These are phyloP conservation scores for Heteromurus nitidus DNA, from an alignment of 2,888 invertebrate species.

Conservation along the genomic window DNA sequence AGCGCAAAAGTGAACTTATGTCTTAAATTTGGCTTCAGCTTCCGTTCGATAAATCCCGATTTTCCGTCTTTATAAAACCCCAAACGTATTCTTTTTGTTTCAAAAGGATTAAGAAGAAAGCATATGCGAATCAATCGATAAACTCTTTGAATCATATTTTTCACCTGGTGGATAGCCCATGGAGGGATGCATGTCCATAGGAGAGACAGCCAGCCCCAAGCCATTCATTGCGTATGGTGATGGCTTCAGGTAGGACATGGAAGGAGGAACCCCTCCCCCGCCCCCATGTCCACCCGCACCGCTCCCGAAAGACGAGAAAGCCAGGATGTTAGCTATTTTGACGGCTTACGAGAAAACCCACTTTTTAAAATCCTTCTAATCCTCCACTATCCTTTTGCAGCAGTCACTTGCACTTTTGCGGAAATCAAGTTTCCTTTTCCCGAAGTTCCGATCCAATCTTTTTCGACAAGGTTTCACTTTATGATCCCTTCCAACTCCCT, in stretches of 20 bases:
- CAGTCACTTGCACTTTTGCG: constrained; percentile 44
- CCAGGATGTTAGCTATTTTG: constrained; percentile 75
- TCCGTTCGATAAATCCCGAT: not conserved
- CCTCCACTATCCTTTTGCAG: constrained; percentile 41
- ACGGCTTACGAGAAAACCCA: constrained; percentile 55
- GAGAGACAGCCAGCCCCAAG: constrained; percentile 78
- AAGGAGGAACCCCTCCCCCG: constrained; percentile 78
- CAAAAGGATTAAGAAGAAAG: constrained; percentile 11
- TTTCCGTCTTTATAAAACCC: constrained; percentile 8
- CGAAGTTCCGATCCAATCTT: constrained; percentile 22
- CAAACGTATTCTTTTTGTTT: too few relatives aligned
- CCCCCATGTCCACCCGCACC: constrained; percentile 78
- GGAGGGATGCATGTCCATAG: constrained; percentile 82
- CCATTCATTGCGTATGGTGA: constrained; percentile 80
- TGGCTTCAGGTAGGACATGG: constrained; percentile 78
- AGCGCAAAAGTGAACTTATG: not conserved
- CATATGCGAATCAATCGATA: too few relatives aligned
- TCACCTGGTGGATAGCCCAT: constrained; percentile 82
- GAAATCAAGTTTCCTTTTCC: constrained; percentile 11
- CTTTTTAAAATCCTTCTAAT: constrained; percentile 47
- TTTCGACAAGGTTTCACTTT: not conserved
- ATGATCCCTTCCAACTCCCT: not conserved
- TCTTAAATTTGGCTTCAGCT: not conserved
- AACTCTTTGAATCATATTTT: too few relatives aligned
- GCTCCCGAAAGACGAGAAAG: constrained; percentile 80